Conservation (phyloP, 2,888 invertebrate species). For the Trissonchulus latispiculum region DNA sequence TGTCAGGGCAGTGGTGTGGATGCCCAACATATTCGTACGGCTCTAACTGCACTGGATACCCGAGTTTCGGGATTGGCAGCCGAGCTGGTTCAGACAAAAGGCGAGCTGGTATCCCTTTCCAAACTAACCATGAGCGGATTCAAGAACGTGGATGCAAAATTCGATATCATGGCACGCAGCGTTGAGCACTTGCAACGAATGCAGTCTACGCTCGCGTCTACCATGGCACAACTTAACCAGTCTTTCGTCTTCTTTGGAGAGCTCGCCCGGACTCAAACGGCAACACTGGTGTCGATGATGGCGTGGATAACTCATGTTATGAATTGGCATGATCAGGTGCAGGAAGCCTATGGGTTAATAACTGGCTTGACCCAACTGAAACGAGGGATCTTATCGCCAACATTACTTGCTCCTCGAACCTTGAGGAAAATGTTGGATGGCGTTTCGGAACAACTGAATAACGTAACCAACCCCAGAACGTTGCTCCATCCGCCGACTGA, state of each 20-base stretch:
- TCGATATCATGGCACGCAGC: background rate
- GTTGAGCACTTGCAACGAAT: background rate
- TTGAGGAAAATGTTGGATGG: background rate
- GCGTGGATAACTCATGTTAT: background rate
- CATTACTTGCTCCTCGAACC: background rate
- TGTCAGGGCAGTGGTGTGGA: background rate
- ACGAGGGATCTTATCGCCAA: background rate
- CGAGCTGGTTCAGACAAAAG: background rate
- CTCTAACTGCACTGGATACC: background rate
- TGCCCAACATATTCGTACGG: background rate
- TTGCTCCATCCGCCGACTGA: no score
- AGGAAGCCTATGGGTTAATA: background rate
- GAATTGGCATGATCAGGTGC: constrained; percentile 1
- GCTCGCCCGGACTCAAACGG: background rate
- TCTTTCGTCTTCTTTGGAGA: background rate
- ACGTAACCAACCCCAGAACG: no score
- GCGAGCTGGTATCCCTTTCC: background rate
- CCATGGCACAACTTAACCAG: background rate
- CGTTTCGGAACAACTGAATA: no score
- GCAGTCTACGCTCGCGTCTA: background rate
- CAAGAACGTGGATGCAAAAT: constrained; percentile 1
- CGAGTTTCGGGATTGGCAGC: background rate
- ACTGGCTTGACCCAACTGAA: background rate
- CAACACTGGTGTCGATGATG: background rate
- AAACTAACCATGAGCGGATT: background rate